A percentile compares a stretch with the other conserved stretches of the same genome.
Evolutionary conservation across 2,888 invertebrate genomes (phyloP).

Genomic region (Hoplodrina blanda): DNA sequence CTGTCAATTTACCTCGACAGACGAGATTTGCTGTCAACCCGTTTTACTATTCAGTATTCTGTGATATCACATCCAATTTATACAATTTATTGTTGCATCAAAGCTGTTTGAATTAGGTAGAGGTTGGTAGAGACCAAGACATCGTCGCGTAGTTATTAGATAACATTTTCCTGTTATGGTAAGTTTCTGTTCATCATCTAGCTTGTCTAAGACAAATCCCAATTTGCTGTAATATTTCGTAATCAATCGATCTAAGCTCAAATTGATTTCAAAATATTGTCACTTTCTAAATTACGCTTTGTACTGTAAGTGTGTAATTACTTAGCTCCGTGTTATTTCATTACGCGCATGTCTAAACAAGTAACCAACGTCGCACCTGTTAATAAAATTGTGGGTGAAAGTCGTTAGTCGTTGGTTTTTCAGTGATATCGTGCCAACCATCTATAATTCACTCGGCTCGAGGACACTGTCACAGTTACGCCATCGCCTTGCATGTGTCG

Average conservation of each 20-base stretch:
- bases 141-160: not conserved
- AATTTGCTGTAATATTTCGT: constrained; percentile 6
- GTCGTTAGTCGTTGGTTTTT: constrained; percentile 68
- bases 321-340: constrained; percentile 59
- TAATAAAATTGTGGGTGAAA: constrained; percentile 71
- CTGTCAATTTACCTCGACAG: constrained; percentile 63
- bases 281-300: constrained; percentile 44
- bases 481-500: constrained; percentile 57
- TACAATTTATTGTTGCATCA: constrained; percentile 44
- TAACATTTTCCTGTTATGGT: not conserved
- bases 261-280: constrained; percentile 29
- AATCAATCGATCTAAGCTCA: constrained; percentile 22
- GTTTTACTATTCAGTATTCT: constrained; percentile 50
- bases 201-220: not conserved
- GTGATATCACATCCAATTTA: constrained; percentile 45
- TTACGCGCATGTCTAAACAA: constrained; percentile 53
- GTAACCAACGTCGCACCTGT: constrained; percentile 57
- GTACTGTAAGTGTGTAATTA: constrained; percentile 52
- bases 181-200: not conserved
- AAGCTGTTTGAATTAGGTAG: constrained; percentile 9
- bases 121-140: constrained; percentile 5
- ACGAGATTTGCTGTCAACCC: constrained; percentile 52
- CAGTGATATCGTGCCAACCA: constrained; percentile 71
- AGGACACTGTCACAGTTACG: constrained; percentile 77
- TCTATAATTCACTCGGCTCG: constrained; percentile 75